phyloP scores from a whole-genome alignment of 2,797 vertebrate species.

The Urophycis tenuis region DNA sequence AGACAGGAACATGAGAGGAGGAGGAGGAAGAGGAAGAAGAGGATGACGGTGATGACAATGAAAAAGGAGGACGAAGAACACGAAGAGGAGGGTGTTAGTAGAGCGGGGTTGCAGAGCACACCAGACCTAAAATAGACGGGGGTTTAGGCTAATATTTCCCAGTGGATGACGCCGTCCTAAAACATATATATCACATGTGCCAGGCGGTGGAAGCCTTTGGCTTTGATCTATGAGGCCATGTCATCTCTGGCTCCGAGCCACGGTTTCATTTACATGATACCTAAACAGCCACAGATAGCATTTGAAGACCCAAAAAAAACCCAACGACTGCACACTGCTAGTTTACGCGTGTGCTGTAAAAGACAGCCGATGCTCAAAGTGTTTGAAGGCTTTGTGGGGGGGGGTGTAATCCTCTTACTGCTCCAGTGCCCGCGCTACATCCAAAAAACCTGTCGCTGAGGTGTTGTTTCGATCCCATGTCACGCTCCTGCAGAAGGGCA shows the following conservation, averaged over 20 bases:
- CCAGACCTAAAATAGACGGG: slow-evolving; percentile 23
- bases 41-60: not conserved
- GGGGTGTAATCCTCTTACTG: slow-evolving; percentile 71
- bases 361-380: not conserved
- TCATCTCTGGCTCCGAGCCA: slow-evolving; percentile 45
- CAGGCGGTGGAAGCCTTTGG: slow-evolving; percentile 10
- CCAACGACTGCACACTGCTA: not conserved
- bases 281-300: too few species aligned
- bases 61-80: not conserved
- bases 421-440: slow-evolving; percentile 82
- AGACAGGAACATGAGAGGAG: slow-evolving; percentile 21
- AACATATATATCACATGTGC: slow-evolving; percentile 21
- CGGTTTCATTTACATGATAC: not conserved
- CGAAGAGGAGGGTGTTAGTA: slow-evolving; percentile 23
- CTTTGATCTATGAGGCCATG: slow-evolving; percentile 48
- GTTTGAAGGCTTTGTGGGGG: not conserved
- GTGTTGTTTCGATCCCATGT: slow-evolving; percentile 89
- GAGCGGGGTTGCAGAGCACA: slow-evolving; percentile 16
- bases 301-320: too few species aligned
- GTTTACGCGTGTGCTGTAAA: not conserved
- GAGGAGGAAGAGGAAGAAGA: not conserved
- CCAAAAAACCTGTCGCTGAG: slow-evolving; percentile 81
- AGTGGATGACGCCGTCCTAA: slow-evolving; percentile 41
- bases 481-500: slow-evolving; percentile 75
- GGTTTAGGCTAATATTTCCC: slow-evolving; percentile 48